phyloP scores from a whole-genome alignment of 2,113 vertebrate genomes.

The Pimephales promelas region DNA sequence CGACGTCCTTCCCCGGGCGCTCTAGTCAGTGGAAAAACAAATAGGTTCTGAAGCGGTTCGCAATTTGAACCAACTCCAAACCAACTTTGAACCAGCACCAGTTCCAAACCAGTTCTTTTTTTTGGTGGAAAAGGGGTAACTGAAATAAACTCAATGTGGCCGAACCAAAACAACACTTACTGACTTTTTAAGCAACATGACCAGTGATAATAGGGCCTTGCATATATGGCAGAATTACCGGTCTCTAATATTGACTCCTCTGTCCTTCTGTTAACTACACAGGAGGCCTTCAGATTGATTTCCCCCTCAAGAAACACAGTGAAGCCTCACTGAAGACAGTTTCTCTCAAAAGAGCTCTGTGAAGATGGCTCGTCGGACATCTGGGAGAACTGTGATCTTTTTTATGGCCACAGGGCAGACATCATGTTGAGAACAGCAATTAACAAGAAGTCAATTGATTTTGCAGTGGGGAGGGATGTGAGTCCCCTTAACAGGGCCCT shows the following conservation, averaged over 20 bases:
- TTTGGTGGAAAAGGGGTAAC: no score
- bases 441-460: conserved; percentile 8
- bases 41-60: no score
- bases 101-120: no score
- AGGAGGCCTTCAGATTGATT: conserved; percentile 21
- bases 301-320: neutral
- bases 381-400: conserved; percentile 3
- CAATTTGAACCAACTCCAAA: no score
- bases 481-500: neutral
- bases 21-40: no score
- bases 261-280: neutral
- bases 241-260: conserved; percentile 1
- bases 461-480: neutral
- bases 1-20: no score
- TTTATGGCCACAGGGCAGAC: conserved; percentile 31
- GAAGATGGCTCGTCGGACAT: neutral
- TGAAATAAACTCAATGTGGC: neutral
- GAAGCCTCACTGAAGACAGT: neutral
- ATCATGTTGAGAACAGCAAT: conserved; percentile 9
- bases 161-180: neutral
- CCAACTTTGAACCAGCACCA: no score
- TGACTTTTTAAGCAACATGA: neutral
- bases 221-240: neutral
- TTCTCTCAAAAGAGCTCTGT: conserved; percentile 14
- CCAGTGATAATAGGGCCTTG: neutral